Conservation (phyloP, 2,888 invertebrate species). For the Acleris laterana region DNA sequence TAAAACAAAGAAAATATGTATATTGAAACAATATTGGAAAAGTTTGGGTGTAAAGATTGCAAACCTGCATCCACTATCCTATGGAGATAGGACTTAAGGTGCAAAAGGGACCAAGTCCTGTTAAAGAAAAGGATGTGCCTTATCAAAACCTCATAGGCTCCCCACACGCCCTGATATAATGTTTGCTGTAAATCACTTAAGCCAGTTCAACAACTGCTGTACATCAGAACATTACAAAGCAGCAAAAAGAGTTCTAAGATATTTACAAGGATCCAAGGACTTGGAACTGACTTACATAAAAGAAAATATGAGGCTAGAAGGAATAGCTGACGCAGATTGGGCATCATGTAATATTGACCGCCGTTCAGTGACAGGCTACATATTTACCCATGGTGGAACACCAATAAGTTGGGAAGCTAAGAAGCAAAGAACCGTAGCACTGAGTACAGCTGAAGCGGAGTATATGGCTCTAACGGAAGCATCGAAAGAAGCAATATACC, state of each 20-base stretch:
- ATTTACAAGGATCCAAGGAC: conserved; percentile 12
- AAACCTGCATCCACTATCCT: neutral
- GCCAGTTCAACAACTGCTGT: conserved; percentile 23
- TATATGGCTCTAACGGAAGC: conserved; percentile 40
- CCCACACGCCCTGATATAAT: conserved; percentile 24
- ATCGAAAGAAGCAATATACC: conserved; percentile 41
- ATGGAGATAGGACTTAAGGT: neutral
- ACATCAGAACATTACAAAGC: conserved; percentile 6
- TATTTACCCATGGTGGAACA: conserved; percentile 35
- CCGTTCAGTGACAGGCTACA: conserved; percentile 42
- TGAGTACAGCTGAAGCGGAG: conserved; percentile 42
- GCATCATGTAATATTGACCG: conserved; percentile 33
- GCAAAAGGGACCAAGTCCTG: neutral
- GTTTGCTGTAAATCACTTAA: conserved; percentile 18
- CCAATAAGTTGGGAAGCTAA: conserved; percentile 40
- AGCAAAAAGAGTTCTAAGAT: conserved; percentile 14
- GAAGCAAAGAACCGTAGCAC: conserved; percentile 44
- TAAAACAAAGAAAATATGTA: too few species aligned
- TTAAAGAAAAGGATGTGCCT: neutral
- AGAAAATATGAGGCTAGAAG: neutral
- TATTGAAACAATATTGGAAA: too few species aligned
- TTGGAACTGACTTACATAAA: conserved; percentile 9
- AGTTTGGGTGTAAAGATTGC: neutral
- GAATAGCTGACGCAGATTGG: conserved; percentile 40
- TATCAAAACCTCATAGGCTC: neutral